Conservation (phyloP, 2,888 invertebrate genomes). For the Pterobdella sp. region DNA sequence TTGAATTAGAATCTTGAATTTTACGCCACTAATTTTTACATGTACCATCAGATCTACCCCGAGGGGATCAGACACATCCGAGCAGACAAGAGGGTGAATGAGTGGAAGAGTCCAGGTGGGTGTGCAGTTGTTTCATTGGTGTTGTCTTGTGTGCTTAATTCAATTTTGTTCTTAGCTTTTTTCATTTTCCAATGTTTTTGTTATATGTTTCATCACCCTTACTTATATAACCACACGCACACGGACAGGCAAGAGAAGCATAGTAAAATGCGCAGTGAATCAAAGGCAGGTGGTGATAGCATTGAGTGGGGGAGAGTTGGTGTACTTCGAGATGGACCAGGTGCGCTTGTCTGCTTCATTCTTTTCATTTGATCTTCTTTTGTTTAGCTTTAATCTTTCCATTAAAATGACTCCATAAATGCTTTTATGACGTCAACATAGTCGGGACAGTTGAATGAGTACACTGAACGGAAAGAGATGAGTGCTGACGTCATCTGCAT, state of each 20-base stretch:
- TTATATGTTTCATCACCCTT: too few species aligned
- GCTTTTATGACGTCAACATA: slow-evolving; percentile 47
- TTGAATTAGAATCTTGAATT: background rate
- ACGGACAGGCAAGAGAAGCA: slow-evolving; percentile 82
- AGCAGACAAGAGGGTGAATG: slow-evolving; percentile 93
- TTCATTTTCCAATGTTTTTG: too few species aligned
- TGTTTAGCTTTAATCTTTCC: background rate
- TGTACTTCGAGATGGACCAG: slow-evolving; percentile 98
- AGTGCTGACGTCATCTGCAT: slow-evolving; percentile 95
- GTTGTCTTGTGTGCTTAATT: too few species aligned
- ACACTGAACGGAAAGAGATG: slow-evolving; percentile 91
- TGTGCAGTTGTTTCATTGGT: too few species aligned
- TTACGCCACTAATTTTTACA: too few species aligned
- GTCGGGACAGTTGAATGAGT: slow-evolving; percentile 96
- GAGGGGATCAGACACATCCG: slow-evolving; percentile 97
- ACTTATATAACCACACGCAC: too few species aligned
- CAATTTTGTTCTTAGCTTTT: too few species aligned
- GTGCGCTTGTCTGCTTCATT: slow-evolving; percentile 59
- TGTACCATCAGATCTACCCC: slow-evolving; percentile 75
- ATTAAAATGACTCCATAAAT: background rate
- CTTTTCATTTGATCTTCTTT: background rate
- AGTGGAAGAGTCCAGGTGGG: slow-evolving; percentile 93
- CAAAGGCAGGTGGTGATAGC: slow-evolving; percentile 97
- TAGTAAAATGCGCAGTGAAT: slow-evolving; percentile 95
- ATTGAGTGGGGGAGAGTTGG: slow-evolving; percentile 88